Base-by-base conservation (phyloP, 2,113 vertebrate genomes). In the Calypte anna region DNA sequence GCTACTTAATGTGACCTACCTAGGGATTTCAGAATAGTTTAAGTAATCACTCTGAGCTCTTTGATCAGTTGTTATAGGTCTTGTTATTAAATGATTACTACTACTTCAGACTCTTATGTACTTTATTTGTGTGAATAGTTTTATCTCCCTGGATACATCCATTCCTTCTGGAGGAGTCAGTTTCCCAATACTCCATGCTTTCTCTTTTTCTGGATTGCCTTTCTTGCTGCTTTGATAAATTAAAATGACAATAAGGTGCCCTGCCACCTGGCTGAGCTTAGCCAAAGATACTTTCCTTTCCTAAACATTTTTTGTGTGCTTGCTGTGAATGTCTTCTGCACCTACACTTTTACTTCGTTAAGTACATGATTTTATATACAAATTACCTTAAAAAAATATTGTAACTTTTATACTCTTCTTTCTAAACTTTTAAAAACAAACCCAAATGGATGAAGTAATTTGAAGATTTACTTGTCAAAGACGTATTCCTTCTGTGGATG, bases 31-130 rank as follows among this genome's bases (percentile, higher is more conserved):
- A 38, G 69, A 89, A 23, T 3, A 36, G 40, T 72, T 44, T 36
- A 50, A 73, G 23, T 43, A 68, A 76, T 50, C 30, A 40, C 22
- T 36, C 36, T 43, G n/a, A 75, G 10, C 6, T 63, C 44, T 73
- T 31, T 3, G 0, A 31, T 27, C 30, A 48, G 51, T 54, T 1
- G 0, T 69, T 73, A 31, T 2, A 75, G 46, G 51, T 27, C 38
- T 73, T 58, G 36, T 28, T 59, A 85, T 87, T 62, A 70, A 94
- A 48, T 1, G 0, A 43, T 73, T 64, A 5, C 24, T 82, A 7
- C 40, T 78, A 36, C 24, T 81, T 85, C 15, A 63, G 33, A 55
- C 20, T 58, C 6, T 53, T 81, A 40, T 86, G 12, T 72, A 3
- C 44, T 48, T 61, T 50, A 55, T 28, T 14, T 51, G 8, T 54